Conservation (phyloP, 2,888 invertebrate species). For the Leucania comma region DNA sequence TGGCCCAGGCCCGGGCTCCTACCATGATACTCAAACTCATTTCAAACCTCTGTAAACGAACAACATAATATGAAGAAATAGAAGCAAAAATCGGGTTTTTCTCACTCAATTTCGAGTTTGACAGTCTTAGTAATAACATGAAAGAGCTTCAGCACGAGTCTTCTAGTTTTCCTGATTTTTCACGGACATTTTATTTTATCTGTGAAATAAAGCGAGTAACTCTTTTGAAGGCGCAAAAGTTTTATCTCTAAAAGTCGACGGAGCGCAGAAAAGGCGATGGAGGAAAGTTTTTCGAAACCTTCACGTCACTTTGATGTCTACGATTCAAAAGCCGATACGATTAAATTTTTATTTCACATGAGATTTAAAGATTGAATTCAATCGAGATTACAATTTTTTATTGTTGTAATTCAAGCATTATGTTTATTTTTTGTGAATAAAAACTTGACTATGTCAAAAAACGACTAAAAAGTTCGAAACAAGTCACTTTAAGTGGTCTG, state of each 20-base stretch:
- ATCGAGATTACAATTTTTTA: conserved; percentile 1
- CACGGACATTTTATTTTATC: conserved; percentile 73
- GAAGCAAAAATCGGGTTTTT: conserved; percentile 10
- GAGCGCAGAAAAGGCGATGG: conserved; percentile 67
- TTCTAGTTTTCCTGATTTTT: conserved; percentile 66
- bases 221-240: conserved; percentile 73
- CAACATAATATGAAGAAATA: conserved; percentile 1
- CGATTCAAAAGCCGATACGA: conserved; percentile 55
- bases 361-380: conserved; percentile 43
- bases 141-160: conserved; percentile 40
- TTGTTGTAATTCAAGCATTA: too few species aligned
- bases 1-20: conserved; percentile 34
- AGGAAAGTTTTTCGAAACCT: conserved; percentile 60
- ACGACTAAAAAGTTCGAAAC: too few species aligned
- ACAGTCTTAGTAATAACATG: conserved; percentile 46
- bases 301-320: conserved; percentile 61
- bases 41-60: conserved; percentile 28
- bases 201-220: conserved; percentile 73
- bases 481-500: too few species aligned
- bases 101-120: conserved; percentile 47
- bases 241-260: conserved; percentile 72
- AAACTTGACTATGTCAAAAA: too few species aligned
- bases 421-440: too few species aligned
- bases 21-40: conserved; percentile 50
- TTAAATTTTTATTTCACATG: conserved; percentile 53